Evolutionary conservation across 2,113 vertebrate genomes (phyloP), one percentile per base, ranked within the genome.

Genomic region (Gallinago undulata): DNA sequence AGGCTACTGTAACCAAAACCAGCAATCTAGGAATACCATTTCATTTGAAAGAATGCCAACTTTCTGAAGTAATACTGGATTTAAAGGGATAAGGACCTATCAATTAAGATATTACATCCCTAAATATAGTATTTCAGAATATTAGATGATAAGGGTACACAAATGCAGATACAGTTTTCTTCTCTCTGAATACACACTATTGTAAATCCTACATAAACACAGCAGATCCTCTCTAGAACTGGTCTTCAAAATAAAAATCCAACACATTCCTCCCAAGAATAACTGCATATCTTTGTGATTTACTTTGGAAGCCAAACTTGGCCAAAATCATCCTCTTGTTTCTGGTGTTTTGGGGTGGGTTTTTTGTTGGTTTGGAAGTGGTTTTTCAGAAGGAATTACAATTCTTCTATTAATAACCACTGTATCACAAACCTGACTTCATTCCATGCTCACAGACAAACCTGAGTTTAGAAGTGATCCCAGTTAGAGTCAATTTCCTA

Each of bases 21-120:
- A n/a, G 28, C 43, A 5, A 48, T 21, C 6, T 0, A 4, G 10
- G 70, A 59, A 23, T 2, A 41, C 4, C 37, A 5, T 23, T 7
- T 1, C 1, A 6, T 7, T 19, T 15, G n/a, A n/a, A 31, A 23
- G 47, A 74, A 60, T 3, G 30, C 5, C 28, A 48, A 0, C 30
- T 8, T 64, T 5, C 48, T 1, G 0, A 39, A 43, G 18, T 30
- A 48, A 5, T 10, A 1, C 39, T 39, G 59, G 2, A 22, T 24
- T 33, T 18, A 9, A 37, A 68, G 19, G 45, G 17, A 33, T 19
- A 9, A 39, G 27, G 21, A 37, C 12, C 10, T 53, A 33, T 1
- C 35, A 7, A 18, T 6, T 11, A 57, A 0, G 0, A 8, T 2
- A 6, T 7, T 69, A 53, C 13, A 68, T 18, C 11, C 30, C 50